Base-by-base conservation (phyloP, 2,888 invertebrate species). In the Xestia c-nigrum region DNA sequence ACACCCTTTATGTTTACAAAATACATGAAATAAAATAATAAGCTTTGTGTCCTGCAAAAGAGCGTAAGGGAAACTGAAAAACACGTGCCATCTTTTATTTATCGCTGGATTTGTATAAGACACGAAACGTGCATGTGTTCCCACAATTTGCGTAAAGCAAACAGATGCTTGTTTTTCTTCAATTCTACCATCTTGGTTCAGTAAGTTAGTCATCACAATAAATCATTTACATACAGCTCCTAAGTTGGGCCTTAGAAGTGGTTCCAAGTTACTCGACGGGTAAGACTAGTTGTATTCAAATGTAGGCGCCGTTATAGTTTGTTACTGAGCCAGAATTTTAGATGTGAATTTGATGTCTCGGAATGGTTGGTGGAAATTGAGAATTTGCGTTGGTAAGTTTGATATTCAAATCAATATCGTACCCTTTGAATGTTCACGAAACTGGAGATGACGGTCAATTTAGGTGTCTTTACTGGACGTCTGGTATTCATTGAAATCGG, bases 211-310 rank as follows among this genome's bases (percentile, higher is more conserved):
- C 73, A 75, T 76, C 76, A 72, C 67, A 77, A 83, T 85, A 85
- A 86, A 83, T 80, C 83, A 87, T 85, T 86, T 76, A 61, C 82
- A 84, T 86, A 81, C 65, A 47, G 61, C 68, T 72, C 63, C 71
- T 72, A 77, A 78, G 73, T 78, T 81, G 31, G 63, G 79, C 65
- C 70, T 73, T 59, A 67, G 74, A 73, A 77, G 75, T 83, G 67
- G 71, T n/a, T 82, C 64, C 59, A 85, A 84, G 66, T 85, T 85
- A 59, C 43, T 61, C 68, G 7, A 57, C 46, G 71, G 71, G 57
- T 72, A 71, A 57, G 61, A 66, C 66, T 66, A 55, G 72, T 81
- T 81, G 63, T 52, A 76, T 83, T 76, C 67, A 68, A 80, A 76
- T 76, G 59, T 84, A 74, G 24, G 59, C 57, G 70, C 65, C 50